Evolutionary conservation across 2,113 vertebrate species (phyloP).

Genomic region (Rhabdornis inornatus): DNA sequence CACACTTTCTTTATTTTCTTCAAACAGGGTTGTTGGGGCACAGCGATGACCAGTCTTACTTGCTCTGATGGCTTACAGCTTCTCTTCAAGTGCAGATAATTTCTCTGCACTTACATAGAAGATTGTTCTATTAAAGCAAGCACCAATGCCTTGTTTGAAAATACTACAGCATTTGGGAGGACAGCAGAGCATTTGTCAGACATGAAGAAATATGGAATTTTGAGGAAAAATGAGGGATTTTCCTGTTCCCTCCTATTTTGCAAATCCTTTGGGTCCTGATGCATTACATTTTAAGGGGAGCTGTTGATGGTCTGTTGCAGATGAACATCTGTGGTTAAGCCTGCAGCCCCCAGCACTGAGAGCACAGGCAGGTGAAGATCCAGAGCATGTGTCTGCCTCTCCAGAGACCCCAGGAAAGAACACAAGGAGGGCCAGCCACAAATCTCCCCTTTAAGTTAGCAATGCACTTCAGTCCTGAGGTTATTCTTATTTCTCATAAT

Average conservation of each 20-base stretch:
- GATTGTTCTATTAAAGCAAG: neutral
- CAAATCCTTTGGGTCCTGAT: neutral
- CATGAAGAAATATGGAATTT: neutral
- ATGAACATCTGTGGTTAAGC: neutral
- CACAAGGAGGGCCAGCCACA: neutral
- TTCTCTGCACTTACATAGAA: neutral
- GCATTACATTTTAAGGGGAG: neutral
- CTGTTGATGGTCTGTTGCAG: neutral
- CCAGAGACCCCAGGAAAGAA: neutral
- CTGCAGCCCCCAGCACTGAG: neutral
- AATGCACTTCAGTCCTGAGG: neutral
- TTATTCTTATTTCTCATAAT: neutral
- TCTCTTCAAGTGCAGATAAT: neutral
- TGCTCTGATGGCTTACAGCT: neutral
- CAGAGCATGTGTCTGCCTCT: neutral
- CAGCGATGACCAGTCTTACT: neutral
- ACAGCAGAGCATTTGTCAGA: neutral
- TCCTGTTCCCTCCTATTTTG: neutral
- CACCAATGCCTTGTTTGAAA: neutral
- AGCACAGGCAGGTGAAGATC: neutral
- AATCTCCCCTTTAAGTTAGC: neutral
- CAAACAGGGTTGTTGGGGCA: neutral
- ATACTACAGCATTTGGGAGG: neutral
- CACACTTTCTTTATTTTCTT: neutral
- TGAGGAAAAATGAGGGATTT: neutral